Percentiles rank a stretch among this genome's conserved stretches.
These are phyloP conservation scores for Camarhynchus parvulus DNA, from an alignment of 2,113 vertebrate genomes.

Conservation along the genomic window DNA sequence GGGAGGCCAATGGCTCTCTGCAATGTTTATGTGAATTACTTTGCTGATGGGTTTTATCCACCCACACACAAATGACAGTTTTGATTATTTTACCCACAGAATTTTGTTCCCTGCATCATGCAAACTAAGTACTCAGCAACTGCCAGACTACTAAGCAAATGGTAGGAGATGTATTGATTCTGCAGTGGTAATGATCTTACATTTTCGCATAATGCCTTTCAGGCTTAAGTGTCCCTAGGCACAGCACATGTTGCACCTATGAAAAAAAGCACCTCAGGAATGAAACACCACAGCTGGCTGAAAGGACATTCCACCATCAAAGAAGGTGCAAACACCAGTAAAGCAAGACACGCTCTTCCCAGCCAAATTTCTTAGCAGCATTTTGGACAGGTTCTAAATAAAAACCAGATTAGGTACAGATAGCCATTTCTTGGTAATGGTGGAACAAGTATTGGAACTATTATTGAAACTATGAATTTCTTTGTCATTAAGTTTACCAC, in stretches of 20 bases:
- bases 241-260: not conserved
- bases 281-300: not conserved
- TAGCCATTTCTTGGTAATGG: not conserved
- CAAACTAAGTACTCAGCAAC: not conserved
- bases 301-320: not conserved
- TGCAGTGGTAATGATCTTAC: not conserved
- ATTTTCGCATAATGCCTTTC: constrained; percentile 14
- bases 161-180: not conserved
- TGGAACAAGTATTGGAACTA: not conserved
- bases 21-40: not conserved
- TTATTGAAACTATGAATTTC: fast-evolving
- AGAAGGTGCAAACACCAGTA: not conserved
- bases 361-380: not conserved
- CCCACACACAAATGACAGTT: not conserved
- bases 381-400: not conserved
- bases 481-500: not conserved
- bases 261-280: not conserved
- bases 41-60: not conserved
- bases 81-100: not conserved
- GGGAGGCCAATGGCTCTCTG: not conserved
- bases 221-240: not conserved
- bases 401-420: not conserved
- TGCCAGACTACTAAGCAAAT: not conserved
- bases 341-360: not conserved
- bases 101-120: not conserved